A percentile compares a stretch with the other conserved stretches of the same genome.
Conservation (phyloP, 2,888 invertebrate genomes). For the Anthophora plumipes region DNA sequence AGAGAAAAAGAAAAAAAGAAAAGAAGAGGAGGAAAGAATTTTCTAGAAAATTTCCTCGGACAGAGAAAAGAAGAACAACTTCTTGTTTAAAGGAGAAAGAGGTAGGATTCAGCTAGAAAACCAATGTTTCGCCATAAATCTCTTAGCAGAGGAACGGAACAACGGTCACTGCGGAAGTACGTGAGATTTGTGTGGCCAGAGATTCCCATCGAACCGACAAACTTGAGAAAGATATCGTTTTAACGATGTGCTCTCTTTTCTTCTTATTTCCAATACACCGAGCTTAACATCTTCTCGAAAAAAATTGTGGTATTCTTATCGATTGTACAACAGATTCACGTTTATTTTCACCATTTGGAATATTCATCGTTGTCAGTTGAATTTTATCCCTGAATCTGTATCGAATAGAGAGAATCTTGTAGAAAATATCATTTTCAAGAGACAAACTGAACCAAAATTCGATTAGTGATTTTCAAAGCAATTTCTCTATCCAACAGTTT, state of each 20-base stretch:
- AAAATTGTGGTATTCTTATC: too few species aligned
- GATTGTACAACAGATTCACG: background rate
- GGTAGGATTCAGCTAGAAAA: background rate
- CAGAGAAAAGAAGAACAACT: background rate
- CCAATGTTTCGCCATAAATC: constrained; percentile 1
- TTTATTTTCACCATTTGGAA: background rate
- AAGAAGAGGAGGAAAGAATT: background rate
- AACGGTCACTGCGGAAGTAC: background rate
- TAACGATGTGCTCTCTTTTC: background rate
- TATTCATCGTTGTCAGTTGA: background rate
- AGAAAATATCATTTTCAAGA: background rate
- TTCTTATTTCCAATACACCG: background rate
- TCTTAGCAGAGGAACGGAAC: background rate
- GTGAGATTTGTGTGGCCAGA: constrained; percentile 6
- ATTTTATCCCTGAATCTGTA: background rate
- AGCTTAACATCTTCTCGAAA: background rate
- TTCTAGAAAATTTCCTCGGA: background rate
- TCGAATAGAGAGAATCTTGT: background rate
- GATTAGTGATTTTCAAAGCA: background rate
- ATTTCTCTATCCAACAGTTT: background rate
- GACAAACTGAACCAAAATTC: background rate
- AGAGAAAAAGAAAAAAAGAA: background rate
- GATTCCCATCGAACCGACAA: constrained; percentile 11
- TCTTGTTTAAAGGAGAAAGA: background rate
- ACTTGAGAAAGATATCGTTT: constrained; percentile 13